Conservation (phyloP, 2,888 invertebrate species). For the Minunthozetes semirufus region DNA sequence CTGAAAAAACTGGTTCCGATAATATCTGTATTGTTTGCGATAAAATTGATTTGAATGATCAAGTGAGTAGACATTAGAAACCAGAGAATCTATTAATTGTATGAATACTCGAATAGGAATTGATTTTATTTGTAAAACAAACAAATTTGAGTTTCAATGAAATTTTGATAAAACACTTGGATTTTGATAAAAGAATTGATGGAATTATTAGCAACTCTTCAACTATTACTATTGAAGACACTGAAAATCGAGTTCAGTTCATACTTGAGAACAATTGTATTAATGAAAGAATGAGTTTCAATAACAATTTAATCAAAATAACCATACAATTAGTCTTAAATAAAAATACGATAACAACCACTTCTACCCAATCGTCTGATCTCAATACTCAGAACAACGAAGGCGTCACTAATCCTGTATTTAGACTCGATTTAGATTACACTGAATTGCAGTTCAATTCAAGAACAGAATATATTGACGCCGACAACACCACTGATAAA, state of each 20-base stretch:
- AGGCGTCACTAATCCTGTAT: not conserved
- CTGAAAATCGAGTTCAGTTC: not conserved
- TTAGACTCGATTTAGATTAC: not conserved
- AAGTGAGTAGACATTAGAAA: not conserved
- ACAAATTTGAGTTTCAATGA: not conserved
- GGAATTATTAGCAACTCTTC: no score
- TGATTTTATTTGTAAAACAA: not conserved
- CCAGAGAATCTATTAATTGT: not conserved
- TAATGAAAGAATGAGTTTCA: not conserved
- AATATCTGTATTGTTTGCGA: slow-evolving; percentile 15
- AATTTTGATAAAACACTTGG: not conserved
- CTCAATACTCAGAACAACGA: not conserved
- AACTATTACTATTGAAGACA: not conserved
- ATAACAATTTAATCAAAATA: not conserved
- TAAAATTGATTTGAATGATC: not conserved
- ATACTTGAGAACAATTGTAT: not conserved
- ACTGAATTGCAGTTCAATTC: not conserved
- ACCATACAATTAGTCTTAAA: not conserved
- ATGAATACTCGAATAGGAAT: not conserved
- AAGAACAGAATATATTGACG: not conserved
- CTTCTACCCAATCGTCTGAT: not conserved
- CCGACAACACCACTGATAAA: not conserved
- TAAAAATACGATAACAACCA: not conserved
- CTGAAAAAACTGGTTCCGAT: slow-evolving; percentile 21
- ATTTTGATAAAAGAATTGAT: not conserved